Evolutionary conservation across 2,888 invertebrate species (phyloP).

Genomic region (Drosophila greeni): DNA sequence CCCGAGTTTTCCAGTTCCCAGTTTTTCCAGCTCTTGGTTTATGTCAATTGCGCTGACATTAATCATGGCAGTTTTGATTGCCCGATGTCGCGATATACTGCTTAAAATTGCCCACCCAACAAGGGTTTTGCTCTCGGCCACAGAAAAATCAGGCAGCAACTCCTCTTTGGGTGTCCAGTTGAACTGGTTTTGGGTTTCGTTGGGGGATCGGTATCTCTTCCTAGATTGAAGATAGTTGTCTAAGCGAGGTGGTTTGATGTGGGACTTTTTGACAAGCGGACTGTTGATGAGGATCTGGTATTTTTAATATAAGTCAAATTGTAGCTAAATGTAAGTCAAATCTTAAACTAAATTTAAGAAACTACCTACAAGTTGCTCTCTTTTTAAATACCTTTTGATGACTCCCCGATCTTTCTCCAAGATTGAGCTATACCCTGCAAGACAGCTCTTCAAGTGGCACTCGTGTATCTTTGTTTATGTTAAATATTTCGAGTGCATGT

Average conservation of each 20-base stretch:
- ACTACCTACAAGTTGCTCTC: no score
- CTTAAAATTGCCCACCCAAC: constrained; percentile 66
- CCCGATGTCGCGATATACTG: constrained; percentile 38
- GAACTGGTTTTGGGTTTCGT: constrained; percentile 19
- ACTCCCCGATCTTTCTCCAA: background rate
- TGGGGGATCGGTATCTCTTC: constrained; percentile 15
- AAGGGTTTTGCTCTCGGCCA: constrained; percentile 37
- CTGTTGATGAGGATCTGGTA: constrained; percentile 1
- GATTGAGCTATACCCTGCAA: constrained; percentile 25
- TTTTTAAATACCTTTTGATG: background rate
- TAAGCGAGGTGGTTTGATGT: background rate
- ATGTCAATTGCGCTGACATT: constrained; percentile 73
- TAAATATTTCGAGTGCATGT: constrained; percentile 67
- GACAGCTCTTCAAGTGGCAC: constrained; percentile 46
- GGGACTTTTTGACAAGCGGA: background rate
- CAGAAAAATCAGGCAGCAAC: constrained; percentile 28
- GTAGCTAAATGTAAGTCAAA: background rate
- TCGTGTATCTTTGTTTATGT: constrained; percentile 67
- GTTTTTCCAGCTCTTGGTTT: constrained; percentile 61
- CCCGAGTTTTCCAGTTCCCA: constrained; percentile 25
- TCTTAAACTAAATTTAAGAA: background rate
- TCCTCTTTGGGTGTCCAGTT: constrained; percentile 42
- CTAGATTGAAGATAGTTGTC: constrained; percentile 15
- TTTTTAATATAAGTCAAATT: background rate
- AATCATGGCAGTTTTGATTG: constrained; percentile 70